A percentile compares a stretch with the other conserved stretches of the same genome.
Conservation (phyloP, 2,797 vertebrate genomes). For the Cephalopachus bancanus region DNA sequence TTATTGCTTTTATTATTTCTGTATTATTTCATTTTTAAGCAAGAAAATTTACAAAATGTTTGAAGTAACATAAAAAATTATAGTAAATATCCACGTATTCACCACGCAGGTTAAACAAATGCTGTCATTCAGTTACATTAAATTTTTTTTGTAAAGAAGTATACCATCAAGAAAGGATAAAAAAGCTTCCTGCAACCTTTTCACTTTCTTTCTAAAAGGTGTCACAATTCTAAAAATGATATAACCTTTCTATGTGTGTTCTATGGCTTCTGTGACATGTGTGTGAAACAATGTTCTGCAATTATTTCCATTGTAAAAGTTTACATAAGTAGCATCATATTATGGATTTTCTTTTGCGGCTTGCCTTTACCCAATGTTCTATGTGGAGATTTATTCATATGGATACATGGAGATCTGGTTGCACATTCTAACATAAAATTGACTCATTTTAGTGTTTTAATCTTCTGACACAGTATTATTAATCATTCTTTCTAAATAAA, state of each 20-base stretch:
- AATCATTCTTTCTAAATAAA: slow-evolving; percentile 51
- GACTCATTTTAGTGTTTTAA: slow-evolving; percentile 37
- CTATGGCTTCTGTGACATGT: neutral
- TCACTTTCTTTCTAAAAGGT: neutral
- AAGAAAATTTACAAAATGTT: slow-evolving; percentile 31
- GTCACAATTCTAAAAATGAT: neutral
- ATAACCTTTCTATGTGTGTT: neutral
- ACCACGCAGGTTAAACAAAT: neutral
- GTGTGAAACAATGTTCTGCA: neutral
- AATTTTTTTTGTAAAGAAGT: slow-evolving; percentile 24
- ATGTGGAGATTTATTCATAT: neutral
- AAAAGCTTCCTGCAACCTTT: neutral
- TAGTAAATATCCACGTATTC: neutral
- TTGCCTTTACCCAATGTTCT: neutral
- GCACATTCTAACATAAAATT: slow-evolving; percentile 12
- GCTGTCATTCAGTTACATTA: neutral
- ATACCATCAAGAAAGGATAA: neutral
- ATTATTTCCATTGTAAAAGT: slow-evolving; percentile 17
- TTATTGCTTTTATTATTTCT: neutral
- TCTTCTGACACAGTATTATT: neutral
- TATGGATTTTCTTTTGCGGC: neutral
- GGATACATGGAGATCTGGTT: neutral
- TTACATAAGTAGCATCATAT: neutral
- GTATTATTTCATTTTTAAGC: slow-evolving; percentile 42
- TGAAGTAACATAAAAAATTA: neutral